Conservation (phyloP, 1,140 invertebrate genomes). For the Fragariocoptes setiger region DNA sequence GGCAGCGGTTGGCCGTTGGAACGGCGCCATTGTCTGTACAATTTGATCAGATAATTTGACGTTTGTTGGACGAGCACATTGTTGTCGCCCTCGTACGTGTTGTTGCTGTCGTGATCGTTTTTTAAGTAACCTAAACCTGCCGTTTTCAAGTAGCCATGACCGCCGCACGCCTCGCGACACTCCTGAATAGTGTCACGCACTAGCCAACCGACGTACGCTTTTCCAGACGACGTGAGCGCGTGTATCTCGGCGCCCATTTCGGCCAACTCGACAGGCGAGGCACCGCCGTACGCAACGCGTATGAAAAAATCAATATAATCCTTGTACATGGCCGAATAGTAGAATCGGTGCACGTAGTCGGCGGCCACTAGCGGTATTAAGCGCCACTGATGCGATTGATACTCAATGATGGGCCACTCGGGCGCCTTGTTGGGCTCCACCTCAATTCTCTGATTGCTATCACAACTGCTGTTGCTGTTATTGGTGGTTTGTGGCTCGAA, state of each 20-base stretch:
- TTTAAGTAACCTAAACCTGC: conserved; percentile 45
- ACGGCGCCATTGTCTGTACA: conserved; percentile 14
- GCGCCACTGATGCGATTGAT: conserved; percentile 64
- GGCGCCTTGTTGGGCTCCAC: not conserved
- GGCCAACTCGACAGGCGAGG: conserved; percentile 15
- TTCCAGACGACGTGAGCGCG: conserved; percentile 50
- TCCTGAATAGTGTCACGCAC: conserved; percentile 55
- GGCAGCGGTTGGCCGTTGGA: not conserved
- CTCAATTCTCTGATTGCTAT: too few relatives aligned
- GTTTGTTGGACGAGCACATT: conserved; percentile 77
- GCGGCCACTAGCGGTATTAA: conserved; percentile 59
- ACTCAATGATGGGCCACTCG: conserved; percentile 59
- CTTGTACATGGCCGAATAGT: conserved; percentile 20
- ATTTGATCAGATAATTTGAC: conserved; percentile 48
- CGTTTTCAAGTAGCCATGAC: conserved; percentile 28
- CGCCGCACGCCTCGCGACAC: conserved; percentile 57
- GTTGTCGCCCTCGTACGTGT: conserved; percentile 84
- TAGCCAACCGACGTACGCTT: conserved; percentile 54
- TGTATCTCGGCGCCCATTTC: conserved; percentile 54
- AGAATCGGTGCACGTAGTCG: conserved; percentile 38
- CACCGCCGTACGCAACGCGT: conserved; percentile 17
- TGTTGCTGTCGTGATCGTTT: conserved; percentile 60
- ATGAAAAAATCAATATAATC: conserved; percentile 24
- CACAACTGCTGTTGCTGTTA: too few relatives aligned
- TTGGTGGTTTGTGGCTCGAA: too few relatives aligned